These are phyloP conservation scores for Dreissena rostriformis DNA, from an alignment of 1,140 invertebrate species.

Conservation along the genomic window DNA sequence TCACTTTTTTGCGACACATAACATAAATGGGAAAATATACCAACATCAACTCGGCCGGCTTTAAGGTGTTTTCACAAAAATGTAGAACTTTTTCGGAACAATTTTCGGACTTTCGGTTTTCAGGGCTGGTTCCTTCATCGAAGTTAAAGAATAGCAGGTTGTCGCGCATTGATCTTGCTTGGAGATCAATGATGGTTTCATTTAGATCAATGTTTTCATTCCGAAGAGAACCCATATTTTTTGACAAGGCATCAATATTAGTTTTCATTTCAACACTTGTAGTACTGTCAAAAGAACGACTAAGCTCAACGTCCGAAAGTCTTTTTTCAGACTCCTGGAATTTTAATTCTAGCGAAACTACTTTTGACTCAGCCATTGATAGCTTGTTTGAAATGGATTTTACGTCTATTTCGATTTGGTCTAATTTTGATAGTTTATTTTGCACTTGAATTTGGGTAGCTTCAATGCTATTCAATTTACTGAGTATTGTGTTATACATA, in stretches of 20 bases:
- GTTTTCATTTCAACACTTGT: neutral
- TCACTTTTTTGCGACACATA: no score
- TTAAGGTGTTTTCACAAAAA: constrained; percentile 21
- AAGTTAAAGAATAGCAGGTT: constrained; percentile 16
- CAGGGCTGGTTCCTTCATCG: neutral
- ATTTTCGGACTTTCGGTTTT: constrained; percentile 1
- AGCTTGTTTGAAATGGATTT: constrained; percentile 13
- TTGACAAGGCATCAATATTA: constrained; percentile 1
- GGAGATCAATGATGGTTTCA: neutral
- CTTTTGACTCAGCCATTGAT: constrained; percentile 13
- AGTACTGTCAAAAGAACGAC: constrained; percentile 17
- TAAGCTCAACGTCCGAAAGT: neutral
- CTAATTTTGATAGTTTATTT: neutral
- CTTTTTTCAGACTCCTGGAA: constrained; percentile 5
- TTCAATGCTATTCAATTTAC: constrained; percentile 10
- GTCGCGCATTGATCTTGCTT: constrained; percentile 8
- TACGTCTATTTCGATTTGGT: constrained; percentile 16
- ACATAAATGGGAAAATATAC: no score
- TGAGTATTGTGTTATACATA: neutral
- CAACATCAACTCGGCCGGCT: no score
- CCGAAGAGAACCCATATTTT: no score
- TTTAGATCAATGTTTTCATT: neutral
- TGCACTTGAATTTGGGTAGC: neutral
- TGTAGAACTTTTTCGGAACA: constrained; percentile 7
- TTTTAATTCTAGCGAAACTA: constrained; percentile 4